These are phyloP conservation scores for Liparis tanakae DNA, from an alignment of 2,797 vertebrate genomes.

Conservation along the genomic window DNA sequence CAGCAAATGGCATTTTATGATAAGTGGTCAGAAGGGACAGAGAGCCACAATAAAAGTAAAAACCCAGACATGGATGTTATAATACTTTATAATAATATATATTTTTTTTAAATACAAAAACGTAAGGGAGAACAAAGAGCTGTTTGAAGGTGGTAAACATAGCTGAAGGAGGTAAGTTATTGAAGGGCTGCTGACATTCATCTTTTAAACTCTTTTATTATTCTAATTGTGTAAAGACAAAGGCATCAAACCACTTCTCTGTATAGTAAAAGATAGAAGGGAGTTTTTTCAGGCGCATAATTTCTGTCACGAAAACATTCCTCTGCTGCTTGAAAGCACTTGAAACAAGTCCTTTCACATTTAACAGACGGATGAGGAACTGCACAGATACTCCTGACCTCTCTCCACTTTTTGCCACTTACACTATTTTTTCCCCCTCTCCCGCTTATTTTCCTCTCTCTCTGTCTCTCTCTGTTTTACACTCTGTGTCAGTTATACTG, in stretches of 20 bases:
- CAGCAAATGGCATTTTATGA: constrained; percentile 58
- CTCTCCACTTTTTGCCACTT: constrained; percentile 61
- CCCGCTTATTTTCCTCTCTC: constrained; percentile 18
- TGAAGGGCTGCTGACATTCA: constrained; percentile 37
- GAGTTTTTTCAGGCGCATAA: constrained; percentile 53
- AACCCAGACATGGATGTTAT: constrained; percentile 54
- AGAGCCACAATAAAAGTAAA: constrained; percentile 58
- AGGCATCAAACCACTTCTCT: constrained; percentile 37
- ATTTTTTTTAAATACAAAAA: constrained; percentile 34
- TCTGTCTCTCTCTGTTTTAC: constrained; percentile 52
- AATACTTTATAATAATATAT: too few relatives aligned
- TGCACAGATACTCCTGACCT: constrained; percentile 70
- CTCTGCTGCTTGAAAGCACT: constrained; percentile 63
- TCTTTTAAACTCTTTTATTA: constrained; percentile 44
- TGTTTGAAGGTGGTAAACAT: constrained; percentile 16
- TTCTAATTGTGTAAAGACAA: constrained; percentile 34
- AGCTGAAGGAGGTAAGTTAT: constrained; percentile 24
- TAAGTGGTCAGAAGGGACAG: constrained; percentile 46
- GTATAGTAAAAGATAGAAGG: constrained; percentile 21
- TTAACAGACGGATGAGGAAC: constrained; percentile 67
- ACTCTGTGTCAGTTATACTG: constrained; percentile 56
- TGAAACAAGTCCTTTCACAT: constrained; percentile 69
- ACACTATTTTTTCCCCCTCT: constrained; percentile 12
- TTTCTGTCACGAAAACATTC: constrained; percentile 68
- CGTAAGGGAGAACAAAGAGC: constrained; percentile 5